Conservation (phyloP, 1,140 invertebrate genomes). For the Bombus superbus region DNA sequence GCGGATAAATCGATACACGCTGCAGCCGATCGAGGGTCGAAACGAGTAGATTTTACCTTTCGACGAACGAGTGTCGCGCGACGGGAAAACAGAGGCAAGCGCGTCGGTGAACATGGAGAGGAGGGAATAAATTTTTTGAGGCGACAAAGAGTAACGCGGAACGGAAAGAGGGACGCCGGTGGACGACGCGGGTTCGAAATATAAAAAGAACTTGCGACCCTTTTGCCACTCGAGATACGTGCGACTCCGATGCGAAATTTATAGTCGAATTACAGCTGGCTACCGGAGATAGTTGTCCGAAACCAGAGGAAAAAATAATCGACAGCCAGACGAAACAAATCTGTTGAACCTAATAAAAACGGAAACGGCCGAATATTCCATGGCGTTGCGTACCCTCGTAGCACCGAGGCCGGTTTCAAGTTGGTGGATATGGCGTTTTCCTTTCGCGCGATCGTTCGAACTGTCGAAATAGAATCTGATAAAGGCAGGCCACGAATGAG, state of each 20-base stretch:
- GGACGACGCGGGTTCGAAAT: slow-evolving; percentile 16
- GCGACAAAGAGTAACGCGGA: slow-evolving; percentile 27
- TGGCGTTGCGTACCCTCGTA: neutral
- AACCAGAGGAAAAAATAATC: neutral
- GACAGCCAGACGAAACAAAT: neutral
- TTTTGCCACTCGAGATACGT: slow-evolving; percentile 32
- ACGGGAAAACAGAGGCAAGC: slow-evolving; percentile 35
- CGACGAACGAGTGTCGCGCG: slow-evolving; percentile 35
- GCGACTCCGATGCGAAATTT: slow-evolving; percentile 70
- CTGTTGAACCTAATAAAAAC: neutral
- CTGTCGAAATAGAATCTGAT: neutral
- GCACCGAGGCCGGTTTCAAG: neutral
- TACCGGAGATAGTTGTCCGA: neutral
- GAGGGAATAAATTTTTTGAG: slow-evolving; percentile 50
- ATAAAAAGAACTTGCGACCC: slow-evolving; percentile 42
- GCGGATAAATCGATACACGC: neutral
- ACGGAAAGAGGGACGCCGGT: slow-evolving; percentile 30
- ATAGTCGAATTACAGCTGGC: slow-evolving; percentile 71
- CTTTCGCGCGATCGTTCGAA: neutral
- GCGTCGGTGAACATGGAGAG: neutral
- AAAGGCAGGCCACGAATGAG: no score
- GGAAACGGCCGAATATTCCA: neutral
- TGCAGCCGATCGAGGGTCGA: neutral
- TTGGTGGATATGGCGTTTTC: slow-evolving; percentile 1
- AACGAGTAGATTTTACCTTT: slow-evolving; percentile 23